Percentiles rank a stretch among this genome's conserved stretches.
These are phyloP conservation scores for Unio pictorum DNA, from an alignment of 2,888 invertebrate genomes.

Conservation along the genomic window DNA sequence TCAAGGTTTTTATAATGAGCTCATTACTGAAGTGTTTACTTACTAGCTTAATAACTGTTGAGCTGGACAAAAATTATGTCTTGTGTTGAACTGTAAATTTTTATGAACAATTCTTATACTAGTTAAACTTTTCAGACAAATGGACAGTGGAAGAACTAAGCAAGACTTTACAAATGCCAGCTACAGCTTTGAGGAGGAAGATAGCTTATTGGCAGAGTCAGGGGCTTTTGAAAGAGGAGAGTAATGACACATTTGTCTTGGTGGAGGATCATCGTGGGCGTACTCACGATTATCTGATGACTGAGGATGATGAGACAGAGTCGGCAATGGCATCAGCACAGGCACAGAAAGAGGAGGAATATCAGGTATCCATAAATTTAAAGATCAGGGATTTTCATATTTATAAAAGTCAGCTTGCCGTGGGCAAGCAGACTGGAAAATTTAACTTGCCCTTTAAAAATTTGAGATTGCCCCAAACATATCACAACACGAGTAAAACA, in stretches of 20 bases:
- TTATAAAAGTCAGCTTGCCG: too few species aligned
- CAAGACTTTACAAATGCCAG: constrained; percentile 88
- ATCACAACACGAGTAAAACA: too few species aligned
- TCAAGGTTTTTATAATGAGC: too few species aligned
- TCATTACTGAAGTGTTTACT: too few species aligned
- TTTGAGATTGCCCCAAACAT: too few species aligned
- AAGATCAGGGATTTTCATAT: neutral
- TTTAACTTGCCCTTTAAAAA: too few species aligned
- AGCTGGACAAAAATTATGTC: too few species aligned
- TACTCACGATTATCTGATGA: constrained; percentile 69
- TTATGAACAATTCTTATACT: neutral
- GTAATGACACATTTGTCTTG: constrained; percentile 79
- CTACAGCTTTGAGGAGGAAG: constrained; percentile 86
- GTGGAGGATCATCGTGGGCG: constrained; percentile 69
- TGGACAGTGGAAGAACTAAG: constrained; percentile 92
- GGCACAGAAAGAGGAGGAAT: constrained; percentile 93
- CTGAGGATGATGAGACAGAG: constrained; percentile 89
- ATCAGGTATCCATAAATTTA: constrained; percentile 76
- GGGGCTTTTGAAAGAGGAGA: constrained; percentile 85
- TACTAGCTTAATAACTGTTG: too few species aligned
- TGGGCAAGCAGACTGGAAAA: too few species aligned
- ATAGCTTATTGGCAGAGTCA: constrained; percentile 96
- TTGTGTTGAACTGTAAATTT: neutral
- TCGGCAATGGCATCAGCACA: constrained; percentile 95
- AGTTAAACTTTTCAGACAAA: constrained; percentile 74